Evolutionary conservation across 2,888 invertebrate species (phyloP), one percentile per base, ranked within the genome.

Genomic region (Xestia xanthographa): DNA sequence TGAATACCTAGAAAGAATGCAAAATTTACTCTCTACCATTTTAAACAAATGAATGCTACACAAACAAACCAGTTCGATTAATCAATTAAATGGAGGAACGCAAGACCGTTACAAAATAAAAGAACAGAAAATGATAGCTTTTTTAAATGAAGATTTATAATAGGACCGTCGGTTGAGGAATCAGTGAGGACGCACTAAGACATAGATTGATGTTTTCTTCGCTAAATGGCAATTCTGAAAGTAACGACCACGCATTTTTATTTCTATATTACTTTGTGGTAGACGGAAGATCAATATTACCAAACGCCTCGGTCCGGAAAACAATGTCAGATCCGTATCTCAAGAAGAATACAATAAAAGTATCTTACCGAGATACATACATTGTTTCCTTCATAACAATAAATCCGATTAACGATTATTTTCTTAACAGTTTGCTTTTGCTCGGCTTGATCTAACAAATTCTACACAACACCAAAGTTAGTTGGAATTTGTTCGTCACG

Each of bases 121-220:
- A 50, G 45, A 72, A 65, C 69, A 50, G 53, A 77, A 82, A 83
- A 73, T 71, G 2, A 82, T 50, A 71, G 58, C 79, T 78, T 85
- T 62, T 69, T 70, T 77, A 86, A 83, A 83, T 86, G 86, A 83
- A 83, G 86, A 86, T 83, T 79, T 83, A 78, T 87, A 83, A 74
- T 76, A 62, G 79, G 77, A 53, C 65, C 43, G 74, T 50, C 77
- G 70, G 67, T 72, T 75, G 79, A 80, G 67, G 81, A 83, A 75
- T 73, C 73, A 86, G 78, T 72, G 70, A 78, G 66, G 79, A 83
- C 75, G 69, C 41, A 76, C 65, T 71, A 81, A 65, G 87, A 87
- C 86, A 43, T 75, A 85, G 86, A 86, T 86, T 86, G 86, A 86
- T 86, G 86, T 80, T 71, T 73, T 70, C 60, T 41, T 63, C 73